phyloP scores from a whole-genome alignment of 2,113 vertebrate species.

The Erythrocercus mccallii region DNA sequence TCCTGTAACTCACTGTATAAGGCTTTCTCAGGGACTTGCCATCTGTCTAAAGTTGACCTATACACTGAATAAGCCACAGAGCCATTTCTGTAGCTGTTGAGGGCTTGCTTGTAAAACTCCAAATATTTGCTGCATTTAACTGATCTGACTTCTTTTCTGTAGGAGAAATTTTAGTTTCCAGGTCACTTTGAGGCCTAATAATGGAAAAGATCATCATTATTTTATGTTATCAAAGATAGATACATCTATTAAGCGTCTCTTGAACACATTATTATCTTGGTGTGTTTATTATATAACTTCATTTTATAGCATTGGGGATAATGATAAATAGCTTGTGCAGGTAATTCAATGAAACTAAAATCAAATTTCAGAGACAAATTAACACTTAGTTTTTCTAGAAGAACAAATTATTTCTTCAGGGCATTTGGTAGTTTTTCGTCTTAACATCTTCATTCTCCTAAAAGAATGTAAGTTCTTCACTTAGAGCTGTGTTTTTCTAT shows the following conservation, averaged over 20 bases:
- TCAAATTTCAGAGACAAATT: background rate
- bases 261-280: background rate
- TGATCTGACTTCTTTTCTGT: background rate
- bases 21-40: constrained; percentile 35
- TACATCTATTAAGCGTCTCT: background rate
- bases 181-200: background rate
- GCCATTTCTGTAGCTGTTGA: background rate
- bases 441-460: background rate
- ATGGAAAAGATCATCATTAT: background rate
- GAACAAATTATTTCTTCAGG: background rate
- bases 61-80: background rate
- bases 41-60: constrained; percentile 42
- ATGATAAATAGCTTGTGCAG: background rate
- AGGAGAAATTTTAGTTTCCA: background rate
- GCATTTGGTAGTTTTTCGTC: background rate
- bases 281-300: background rate
- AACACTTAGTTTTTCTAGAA: background rate
- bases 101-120: background rate
- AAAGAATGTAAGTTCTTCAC: background rate
- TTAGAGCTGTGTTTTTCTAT: background rate
- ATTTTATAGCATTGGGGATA: background rate
- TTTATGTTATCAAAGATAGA: background rate
- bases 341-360: background rate
- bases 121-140: background rate
- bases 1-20: background rate